Evolutionary conservation across 1,140 invertebrate genomes (phyloP).

Genomic region (Neotoxoptera formosana): DNA sequence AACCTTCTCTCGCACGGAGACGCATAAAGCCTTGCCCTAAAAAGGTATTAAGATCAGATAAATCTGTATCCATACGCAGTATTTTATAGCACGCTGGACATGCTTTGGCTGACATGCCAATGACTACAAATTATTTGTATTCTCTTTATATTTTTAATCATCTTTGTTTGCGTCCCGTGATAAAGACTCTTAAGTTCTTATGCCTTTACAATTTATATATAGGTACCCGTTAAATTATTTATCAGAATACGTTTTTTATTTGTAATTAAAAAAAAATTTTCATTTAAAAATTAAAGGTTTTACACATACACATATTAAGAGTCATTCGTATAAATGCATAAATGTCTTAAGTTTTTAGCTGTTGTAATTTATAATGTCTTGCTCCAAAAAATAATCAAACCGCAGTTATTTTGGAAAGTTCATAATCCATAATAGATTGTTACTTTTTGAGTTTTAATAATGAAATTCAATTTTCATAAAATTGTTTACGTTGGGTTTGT

Average conservation of each 20-base stretch:
- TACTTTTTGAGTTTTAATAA: neutral
- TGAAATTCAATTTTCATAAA: neutral
- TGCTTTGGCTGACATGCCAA: neutral
- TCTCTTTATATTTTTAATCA: neutral
- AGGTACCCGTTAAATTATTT: neutral
- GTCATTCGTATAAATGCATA: neutral
- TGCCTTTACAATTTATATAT: neutral
- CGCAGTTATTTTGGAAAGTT: neutral
- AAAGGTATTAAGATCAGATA: slow-evolving; percentile 36
- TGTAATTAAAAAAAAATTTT: neutral
- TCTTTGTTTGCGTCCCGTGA: neutral
- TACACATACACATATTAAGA: neutral
- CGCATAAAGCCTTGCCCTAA: slow-evolving; percentile 30
- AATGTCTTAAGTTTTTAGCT: neutral
- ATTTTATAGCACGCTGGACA: slow-evolving; percentile 42
- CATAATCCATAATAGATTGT: neutral
- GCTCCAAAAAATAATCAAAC: neutral
- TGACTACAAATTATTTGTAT: slow-evolving; percentile 25
- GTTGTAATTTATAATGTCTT: neutral
- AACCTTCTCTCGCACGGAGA: slow-evolving; percentile 6
- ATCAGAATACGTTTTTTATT: neutral
- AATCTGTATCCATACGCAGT: neutral
- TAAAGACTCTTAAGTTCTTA: neutral
- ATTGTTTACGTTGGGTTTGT: neutral
- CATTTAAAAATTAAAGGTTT: neutral